Evolutionary conservation across 2,797 vertebrate genomes (phyloP), one percentile per base, ranked within the genome.

Genomic region (Protosalanx chinensis): DNA sequence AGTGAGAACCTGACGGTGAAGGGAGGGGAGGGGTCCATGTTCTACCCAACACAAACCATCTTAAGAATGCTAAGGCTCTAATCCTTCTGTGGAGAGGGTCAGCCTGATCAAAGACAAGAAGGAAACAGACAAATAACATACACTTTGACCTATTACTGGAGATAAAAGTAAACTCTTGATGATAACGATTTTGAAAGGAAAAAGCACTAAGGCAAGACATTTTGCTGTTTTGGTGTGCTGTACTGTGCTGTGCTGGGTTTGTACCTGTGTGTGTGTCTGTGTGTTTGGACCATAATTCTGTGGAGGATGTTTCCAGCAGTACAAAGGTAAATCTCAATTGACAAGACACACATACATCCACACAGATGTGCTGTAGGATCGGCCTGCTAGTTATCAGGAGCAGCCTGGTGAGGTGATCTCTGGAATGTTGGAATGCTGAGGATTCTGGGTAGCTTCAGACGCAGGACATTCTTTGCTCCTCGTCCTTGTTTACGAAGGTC

Each of bases 341-440:
- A 13, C 41, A 46, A 56, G 4, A 56, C 51, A 56, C 16, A 56
- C 51, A 16, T n/a, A 53, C 51, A 56, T 7, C 15, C 51, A 56
- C 15, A n/a, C 16, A n/a, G 15, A n/a, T 16, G 18, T 46, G 41
- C 41, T 12, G 41, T 8, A 46, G 12, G 7, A 46, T 3, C 41
- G 2, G 41, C 41, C 41, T 13, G 41, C 12, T 46, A 13, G 41
- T 2, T 46, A 46, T 46, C 51, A 56, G 51, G 51, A n/a, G 15
- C 51, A 16, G 51, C 51, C 51, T 16, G 51, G 18, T 56, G 51
- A 56, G 15, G 18, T 1, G 51, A 16, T 56, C 15, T n/a, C 51
- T 56, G 51, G 58, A 60, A 60, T 60, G 20, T 12, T 27, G 33
- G 62, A 20, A 64, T 64, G 62, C 33, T 6, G 23, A 64, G 62